phyloP scores from a whole-genome alignment of 64 coral and sea anemone genomes.

The Pocillopora damicornis region DNA sequence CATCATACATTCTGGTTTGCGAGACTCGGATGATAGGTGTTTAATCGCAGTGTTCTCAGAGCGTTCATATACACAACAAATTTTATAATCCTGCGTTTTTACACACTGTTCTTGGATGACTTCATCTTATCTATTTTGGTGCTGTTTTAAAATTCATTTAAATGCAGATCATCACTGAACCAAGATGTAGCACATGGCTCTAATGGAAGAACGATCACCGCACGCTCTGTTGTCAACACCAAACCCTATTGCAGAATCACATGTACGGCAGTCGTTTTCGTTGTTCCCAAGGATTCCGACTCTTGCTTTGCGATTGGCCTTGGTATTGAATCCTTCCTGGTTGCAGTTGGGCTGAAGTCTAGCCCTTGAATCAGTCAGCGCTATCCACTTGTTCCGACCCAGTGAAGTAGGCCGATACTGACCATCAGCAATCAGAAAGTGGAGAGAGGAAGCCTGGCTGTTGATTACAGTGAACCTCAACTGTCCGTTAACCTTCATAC shows the following conservation, averaged over 20 bases:
- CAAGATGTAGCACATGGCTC: background rate
- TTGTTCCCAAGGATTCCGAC: conserved; percentile 35
- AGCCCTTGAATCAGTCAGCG: conserved; percentile 8
- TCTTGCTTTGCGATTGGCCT: background rate
- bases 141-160: background rate
- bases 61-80: too few relatives aligned
- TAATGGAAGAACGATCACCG: background rate
- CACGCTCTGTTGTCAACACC: background rate
- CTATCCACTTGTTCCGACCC: conserved; percentile 35
- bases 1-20: too few relatives aligned
- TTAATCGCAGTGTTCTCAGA: too few relatives aligned
- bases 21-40: too few relatives aligned
- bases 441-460: background rate
- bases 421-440: background rate
- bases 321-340: conserved; percentile 24
- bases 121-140: too few relatives aligned
- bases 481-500: conserved; percentile 9
- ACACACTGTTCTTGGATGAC: too few relatives aligned
- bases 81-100: too few relatives aligned
- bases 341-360: conserved; percentile 16
- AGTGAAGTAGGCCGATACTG: background rate
- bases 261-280: conserved; percentile 8
- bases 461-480: background rate
- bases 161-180: background rate
- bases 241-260: conserved; percentile 26